These are phyloP conservation scores for Ceratina japonica DNA, from an alignment of 1,140 invertebrate genomes.

Conservation along the genomic window DNA sequence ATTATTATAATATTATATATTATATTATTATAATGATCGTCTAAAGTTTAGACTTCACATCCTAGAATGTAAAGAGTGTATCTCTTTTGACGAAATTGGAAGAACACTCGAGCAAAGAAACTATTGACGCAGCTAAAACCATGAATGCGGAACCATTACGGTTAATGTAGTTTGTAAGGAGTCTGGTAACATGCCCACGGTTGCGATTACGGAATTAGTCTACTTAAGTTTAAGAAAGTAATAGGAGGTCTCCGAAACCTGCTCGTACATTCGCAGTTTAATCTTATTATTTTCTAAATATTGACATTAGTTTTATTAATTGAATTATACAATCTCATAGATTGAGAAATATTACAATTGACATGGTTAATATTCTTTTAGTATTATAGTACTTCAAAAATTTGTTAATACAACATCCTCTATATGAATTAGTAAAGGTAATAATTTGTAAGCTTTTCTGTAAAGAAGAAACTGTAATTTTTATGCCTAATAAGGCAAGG, in stretches of 20 bases:
- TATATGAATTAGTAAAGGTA: too few relatives aligned
- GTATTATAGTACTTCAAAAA: too few relatives aligned
- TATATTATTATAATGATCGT: too few relatives aligned
- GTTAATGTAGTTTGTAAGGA: slow-evolving; percentile 5
- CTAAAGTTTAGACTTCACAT: too few relatives aligned
- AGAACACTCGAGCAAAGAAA: background rate
- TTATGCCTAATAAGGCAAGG: too few relatives aligned
- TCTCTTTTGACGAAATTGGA: background rate
- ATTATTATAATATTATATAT: too few relatives aligned
- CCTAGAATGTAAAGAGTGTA: background rate
- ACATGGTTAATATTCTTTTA: too few relatives aligned
- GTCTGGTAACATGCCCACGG: background rate
- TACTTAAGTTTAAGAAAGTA: slow-evolving; percentile 2
- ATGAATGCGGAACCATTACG: background rate
- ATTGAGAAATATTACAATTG: too few relatives aligned
- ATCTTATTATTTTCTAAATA: background rate
- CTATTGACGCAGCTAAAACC: background rate
- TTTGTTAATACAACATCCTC: too few relatives aligned
- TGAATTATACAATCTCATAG: background rate
- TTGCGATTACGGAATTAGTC: slow-evolving; percentile 8
- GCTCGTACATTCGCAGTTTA: too few relatives aligned
- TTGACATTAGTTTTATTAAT: background rate
- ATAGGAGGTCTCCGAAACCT: background rate
- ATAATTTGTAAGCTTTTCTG: too few relatives aligned
- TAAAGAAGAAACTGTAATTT: too few relatives aligned